Evolutionary conservation across 2,113 vertebrate species (phyloP).

Genomic region (Calidris pygmaea): DNA sequence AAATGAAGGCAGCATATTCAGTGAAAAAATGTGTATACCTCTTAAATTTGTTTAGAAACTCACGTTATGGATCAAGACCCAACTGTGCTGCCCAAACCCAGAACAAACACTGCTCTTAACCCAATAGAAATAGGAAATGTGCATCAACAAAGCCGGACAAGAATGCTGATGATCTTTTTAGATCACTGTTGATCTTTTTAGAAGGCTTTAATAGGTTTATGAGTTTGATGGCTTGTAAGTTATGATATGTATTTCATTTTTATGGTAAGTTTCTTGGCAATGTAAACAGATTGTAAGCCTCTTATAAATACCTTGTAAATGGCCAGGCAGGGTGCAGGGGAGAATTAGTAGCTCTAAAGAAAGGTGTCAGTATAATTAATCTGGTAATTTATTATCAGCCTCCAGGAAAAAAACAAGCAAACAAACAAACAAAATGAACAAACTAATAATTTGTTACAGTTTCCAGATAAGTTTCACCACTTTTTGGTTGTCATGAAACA

Average conservation of each 20-base stretch:
- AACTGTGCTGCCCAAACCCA: not conserved
- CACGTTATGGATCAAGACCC: fast-evolving
- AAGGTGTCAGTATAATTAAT: not conserved
- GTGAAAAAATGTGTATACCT: not conserved
- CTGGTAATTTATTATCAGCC: not conserved
- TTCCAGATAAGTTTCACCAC: not conserved
- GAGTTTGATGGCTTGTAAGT: not conserved
- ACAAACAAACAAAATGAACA: not conserved
- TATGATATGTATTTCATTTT: not conserved
- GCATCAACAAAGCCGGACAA: not conserved
- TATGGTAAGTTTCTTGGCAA: not conserved
- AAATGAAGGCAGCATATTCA: not conserved
- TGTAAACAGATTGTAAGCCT: not conserved
- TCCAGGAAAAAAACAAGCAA: not conserved
- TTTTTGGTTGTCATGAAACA: not conserved
- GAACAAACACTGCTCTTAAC: not conserved
- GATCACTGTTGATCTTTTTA: not conserved
- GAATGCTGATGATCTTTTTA: not conserved
- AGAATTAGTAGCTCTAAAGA: not conserved
- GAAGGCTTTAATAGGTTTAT: not conserved
- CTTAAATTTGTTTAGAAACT: not conserved
- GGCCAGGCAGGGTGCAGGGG: not conserved
- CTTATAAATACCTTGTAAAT: not conserved
- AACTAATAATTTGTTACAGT: not conserved
- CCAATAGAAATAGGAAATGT: not conserved